Evolutionary conservation across 2,797 vertebrate genomes (phyloP).

Genomic region (Enteromius radiatus): DNA sequence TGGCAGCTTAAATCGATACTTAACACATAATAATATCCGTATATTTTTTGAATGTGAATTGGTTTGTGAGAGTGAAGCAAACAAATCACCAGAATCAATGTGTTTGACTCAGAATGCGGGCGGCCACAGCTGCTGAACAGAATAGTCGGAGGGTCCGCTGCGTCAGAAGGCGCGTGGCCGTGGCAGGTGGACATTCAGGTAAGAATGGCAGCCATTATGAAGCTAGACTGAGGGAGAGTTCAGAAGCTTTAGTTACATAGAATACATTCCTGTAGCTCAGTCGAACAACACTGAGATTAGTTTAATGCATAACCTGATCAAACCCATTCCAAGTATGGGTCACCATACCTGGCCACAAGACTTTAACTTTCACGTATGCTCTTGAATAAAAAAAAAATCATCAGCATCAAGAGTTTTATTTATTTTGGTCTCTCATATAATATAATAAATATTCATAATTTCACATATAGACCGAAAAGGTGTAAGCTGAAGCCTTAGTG

Average conservation of each 20-base stretch:
- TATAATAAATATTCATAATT: not conserved
- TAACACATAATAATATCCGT: not conserved
- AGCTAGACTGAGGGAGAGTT: not conserved
- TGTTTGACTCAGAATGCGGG: slow-evolving; percentile 71
- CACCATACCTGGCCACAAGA: too few relatives aligned
- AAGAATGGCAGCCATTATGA: slow-evolving; percentile 16
- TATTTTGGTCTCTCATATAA: not conserved
- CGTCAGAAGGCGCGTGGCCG: slow-evolving; percentile 74
- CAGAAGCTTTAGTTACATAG: not conserved
- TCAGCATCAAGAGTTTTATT: not conserved
- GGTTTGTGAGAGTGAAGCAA: not conserved
- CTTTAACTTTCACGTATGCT: too few relatives aligned
- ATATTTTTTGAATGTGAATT: not conserved
- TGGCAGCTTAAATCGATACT: too few relatives aligned
- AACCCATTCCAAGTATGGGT: too few relatives aligned
- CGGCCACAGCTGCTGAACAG: slow-evolving; percentile 64
- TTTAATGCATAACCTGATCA: not conserved
- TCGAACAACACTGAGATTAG: not conserved
- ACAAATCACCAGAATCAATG: not conserved
- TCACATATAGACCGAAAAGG: not conserved
- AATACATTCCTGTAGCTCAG: not conserved
- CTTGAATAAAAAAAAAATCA: not conserved
- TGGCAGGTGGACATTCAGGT: slow-evolving; percentile 83
- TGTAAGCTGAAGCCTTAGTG: not conserved
- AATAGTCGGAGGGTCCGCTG: slow-evolving; percentile 76